Conservation (phyloP, 1,140 invertebrate species). For the Psix sp. region DNA sequence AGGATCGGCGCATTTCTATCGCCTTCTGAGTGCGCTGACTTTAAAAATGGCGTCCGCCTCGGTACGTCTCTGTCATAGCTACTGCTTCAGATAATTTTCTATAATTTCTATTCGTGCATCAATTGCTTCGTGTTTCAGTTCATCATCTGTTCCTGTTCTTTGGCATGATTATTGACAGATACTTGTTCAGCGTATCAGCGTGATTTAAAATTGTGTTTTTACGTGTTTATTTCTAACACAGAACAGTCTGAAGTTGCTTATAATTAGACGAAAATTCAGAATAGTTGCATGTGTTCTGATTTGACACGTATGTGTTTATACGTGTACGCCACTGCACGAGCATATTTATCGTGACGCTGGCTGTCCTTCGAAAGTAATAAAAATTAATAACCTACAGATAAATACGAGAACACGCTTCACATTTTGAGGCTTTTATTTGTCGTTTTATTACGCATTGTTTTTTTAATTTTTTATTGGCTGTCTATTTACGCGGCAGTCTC, state of each 20-base stretch:
- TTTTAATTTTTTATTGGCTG: neutral
- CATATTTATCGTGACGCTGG: conserved; percentile 10
- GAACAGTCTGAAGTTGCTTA: conserved; percentile 13
- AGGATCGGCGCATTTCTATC: conserved; percentile 1
- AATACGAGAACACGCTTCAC: conserved; percentile 1
- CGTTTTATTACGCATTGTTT: neutral
- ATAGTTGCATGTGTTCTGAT: conserved; percentile 30
- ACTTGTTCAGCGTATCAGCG: neutral
- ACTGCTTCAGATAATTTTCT: neutral
- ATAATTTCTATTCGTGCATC: no score
- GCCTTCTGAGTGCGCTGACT: conserved; percentile 13
- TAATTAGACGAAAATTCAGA: no score
- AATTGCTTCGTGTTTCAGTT: neutral
- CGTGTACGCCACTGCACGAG: conserved; percentile 23
- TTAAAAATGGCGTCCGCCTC: conserved; percentile 74
- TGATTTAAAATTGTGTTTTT: neutral
- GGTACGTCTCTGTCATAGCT: conserved; percentile 65
- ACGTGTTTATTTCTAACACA: neutral
- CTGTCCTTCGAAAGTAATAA: conserved; percentile 35
- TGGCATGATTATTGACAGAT: neutral
- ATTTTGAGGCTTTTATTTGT: conserved; percentile 7
- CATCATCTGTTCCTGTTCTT: neutral
- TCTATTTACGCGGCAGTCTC: neutral
- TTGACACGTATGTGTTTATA: conserved; percentile 35
- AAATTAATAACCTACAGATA: conserved; percentile 24